Base-by-base conservation (phyloP, 2,888 invertebrate genomes). In the Cheilosia impressa region DNA sequence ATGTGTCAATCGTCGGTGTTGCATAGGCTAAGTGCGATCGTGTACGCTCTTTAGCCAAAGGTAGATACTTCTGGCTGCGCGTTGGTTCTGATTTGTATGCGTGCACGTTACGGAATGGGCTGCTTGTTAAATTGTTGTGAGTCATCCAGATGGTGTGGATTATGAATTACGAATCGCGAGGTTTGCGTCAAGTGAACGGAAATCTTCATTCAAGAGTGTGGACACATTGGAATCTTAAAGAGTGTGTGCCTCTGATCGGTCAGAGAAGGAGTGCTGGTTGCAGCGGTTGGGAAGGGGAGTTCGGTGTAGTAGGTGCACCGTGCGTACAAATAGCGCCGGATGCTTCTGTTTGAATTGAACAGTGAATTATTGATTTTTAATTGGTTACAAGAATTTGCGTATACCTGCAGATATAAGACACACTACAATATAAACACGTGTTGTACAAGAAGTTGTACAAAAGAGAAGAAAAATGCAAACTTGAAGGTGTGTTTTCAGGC, bases 81-180 rank as follows among this genome's bases (percentile, higher is more conserved):
- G 58, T 50, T 31, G 27, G 52, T 66, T 78, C 73, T 80, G 71
- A 80, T 85, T 80, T 85, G 85, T 85, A 85, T 85, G 85, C 79
- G 19, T 34, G 24, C 50, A 68, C 76, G 85, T 62, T 60, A 66
- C 50, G 62, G 71, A 80, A 80, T 80, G 72, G 85, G 85, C 76
- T 80, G 85, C 60, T 84, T 79, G 80, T 85, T 72, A 76, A 80
- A 85, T 80, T 85, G 85, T 85, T 85, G 85, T 85, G 85, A 85
- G 65, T 85, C 85, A 85, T 85, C 85, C 85, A 85, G 85, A 85
- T 85, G 85, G 85, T 80, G 85, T 85, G 85, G 85, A 80, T 85
- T 85, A 85, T 85, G 85, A 85, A 85, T 85, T 76, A 68, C 71
- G 80, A 85, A 85, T 85, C 66, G 80, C 76, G 66, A 65, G 60